phyloP scores from a whole-genome alignment of 2,797 vertebrate species.

The Pyrocephalus nanus region DNA sequence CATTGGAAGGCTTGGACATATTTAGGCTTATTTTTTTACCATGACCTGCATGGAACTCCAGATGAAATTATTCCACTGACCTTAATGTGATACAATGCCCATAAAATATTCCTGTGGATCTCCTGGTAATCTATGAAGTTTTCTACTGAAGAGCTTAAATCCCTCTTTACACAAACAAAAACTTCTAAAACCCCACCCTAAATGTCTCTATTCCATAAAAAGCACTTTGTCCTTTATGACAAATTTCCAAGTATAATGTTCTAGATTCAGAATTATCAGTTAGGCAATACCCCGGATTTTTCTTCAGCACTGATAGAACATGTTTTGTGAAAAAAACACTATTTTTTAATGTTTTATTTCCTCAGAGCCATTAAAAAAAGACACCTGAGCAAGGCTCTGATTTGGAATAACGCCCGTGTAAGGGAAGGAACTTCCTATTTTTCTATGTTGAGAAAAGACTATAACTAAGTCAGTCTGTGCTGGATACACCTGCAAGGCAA shows the following conservation, averaged over 20 bases:
- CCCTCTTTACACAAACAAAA: not conserved
- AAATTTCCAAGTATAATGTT: not conserved
- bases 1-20: not conserved
- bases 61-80: not conserved
- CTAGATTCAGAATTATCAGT: not conserved
- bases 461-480: not conserved
- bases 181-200: not conserved
- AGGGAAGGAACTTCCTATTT: not conserved
- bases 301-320: not conserved
- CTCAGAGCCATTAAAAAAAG: not conserved
- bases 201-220: not conserved
- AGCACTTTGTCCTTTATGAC: not conserved
- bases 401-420: not conserved
- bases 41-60: accelerated
- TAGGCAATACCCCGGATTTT: not conserved
- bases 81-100: not conserved
- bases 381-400: not conserved
- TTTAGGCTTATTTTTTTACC: not conserved
- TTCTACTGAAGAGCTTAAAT: not conserved
- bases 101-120: not conserved
- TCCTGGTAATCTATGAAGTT: not conserved
- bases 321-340: not conserved
- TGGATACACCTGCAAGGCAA: not conserved
- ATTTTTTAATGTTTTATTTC: not conserved
- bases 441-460: not conserved